A percentile compares a stretch with the other conserved stretches of the same genome.
These are phyloP conservation scores for Bicyclus anynana DNA, from an alignment of 1,140 invertebrate species.

Conservation along the genomic window DNA sequence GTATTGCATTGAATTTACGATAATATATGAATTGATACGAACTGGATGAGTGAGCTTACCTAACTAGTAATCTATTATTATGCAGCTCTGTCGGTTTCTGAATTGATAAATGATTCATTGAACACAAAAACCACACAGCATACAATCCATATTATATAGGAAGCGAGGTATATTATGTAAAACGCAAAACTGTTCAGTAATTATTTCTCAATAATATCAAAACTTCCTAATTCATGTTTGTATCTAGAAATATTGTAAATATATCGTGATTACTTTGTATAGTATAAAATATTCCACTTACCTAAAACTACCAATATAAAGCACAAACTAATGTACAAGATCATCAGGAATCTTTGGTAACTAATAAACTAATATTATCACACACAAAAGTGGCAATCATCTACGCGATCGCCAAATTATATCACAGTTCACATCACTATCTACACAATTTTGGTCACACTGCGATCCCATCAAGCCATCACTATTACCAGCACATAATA, in stretches of 20 bases:
- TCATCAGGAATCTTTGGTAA: conserved; percentile 76
- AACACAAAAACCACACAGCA: conserved; percentile 1
- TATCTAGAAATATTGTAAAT: no score
- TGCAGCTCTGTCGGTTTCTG: not conserved
- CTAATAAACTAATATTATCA: conserved; percentile 74
- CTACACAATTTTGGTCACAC: conserved; percentile 62
- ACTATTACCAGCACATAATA: conserved; percentile 62
- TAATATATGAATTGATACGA: no score
- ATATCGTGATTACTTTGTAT: no score
- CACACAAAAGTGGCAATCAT: conserved; percentile 66
- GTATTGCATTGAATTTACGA: no score
- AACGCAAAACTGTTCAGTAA: not conserved
- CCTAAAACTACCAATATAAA: conserved; percentile 76
- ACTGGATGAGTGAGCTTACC: not conserved
- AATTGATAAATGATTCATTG: conserved; percentile 19
- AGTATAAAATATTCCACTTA: conserved; percentile 35
- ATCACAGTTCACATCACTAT: conserved; percentile 72
- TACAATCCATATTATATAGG: not conserved
- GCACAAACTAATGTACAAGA: conserved; percentile 76
- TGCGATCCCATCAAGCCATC: conserved; percentile 72
- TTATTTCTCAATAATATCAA: conserved; percentile 11
- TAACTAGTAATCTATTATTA: not conserved
- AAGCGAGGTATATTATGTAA: not conserved
- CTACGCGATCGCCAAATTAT: conserved; percentile 65
- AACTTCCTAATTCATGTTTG: conserved; percentile 7